Evolutionary conservation across 1,140 invertebrate species (phyloP), one percentile per base, ranked within the genome.

Genomic region (Pseudachorutes palmiensis): DNA sequence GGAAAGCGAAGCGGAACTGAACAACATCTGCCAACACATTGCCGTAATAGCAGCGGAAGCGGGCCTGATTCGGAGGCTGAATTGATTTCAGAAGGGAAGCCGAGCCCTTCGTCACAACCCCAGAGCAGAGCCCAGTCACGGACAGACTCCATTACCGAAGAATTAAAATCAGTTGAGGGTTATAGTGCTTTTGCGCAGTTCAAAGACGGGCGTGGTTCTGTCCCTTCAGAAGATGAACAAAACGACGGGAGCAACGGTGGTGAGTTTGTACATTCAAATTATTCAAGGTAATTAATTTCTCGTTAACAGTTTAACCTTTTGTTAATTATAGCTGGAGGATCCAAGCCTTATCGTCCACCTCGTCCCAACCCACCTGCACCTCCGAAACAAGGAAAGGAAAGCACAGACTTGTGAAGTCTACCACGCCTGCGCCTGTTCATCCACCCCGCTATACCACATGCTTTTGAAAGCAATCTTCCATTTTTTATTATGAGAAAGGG

Each of bases 291-390:
- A 55, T 55, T 55, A 26, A 9, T 55, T 16, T 16, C 12, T 55
- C 51, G 51, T 19, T 16, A 22, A 55, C 9, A 55, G 24, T 55
- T 55, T 5, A 5, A 55, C 5, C 24, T 55, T 55, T 55, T 26
- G 12, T 55, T 55, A 55, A 5, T 55, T 26, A 22, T 22, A 55
- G 51, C 9, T 16, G 51, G 51, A 55, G 24, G 51, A 19, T 14
- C 12, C 36, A 55, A 5, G 51, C 51, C 51, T 55, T 55, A 55
- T 26, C 51, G 51, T 26, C 51, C 51, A 55, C 51, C 51, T 19
- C 51, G 51, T 26, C 51, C 51, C 5, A 12, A 55, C 24, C 51
- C 51, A 19, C 51, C 51, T 14, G 12, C 51, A 5, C 51, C 51
- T 5, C 51, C 51, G 3, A 55, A 55, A 55, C 51, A 16, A 24